These are phyloP conservation scores for Marmota flaviventris DNA, from an alignment of 2,113 vertebrate species.

Conservation along the genomic window DNA sequence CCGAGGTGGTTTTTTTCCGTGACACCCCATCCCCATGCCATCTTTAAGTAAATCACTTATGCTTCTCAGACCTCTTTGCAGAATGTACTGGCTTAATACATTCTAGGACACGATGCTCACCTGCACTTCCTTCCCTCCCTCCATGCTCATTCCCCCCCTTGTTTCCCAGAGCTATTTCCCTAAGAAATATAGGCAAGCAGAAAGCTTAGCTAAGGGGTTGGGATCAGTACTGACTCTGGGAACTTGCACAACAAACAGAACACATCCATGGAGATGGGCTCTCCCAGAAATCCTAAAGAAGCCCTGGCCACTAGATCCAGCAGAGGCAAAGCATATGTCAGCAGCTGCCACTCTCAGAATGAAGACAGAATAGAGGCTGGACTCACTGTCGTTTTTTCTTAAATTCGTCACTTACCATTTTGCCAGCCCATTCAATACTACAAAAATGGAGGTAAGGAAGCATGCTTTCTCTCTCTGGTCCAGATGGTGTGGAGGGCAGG, in stretches of 20 bases:
- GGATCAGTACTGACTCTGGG: neutral
- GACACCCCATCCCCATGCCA: neutral
- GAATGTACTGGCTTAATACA: conserved; percentile 75
- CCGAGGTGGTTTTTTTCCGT: conserved; percentile 61
- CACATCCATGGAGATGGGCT: neutral
- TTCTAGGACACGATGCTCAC: conserved; percentile 73
- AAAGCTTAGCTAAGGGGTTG: neutral
- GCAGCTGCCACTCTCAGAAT: neutral
- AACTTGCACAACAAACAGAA: neutral
- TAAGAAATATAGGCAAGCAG: neutral
- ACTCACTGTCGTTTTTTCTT: neutral
- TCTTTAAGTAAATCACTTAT: conserved; percentile 74
- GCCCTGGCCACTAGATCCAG: neutral
- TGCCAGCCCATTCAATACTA: neutral
- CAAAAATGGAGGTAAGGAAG: neutral
- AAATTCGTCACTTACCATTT: neutral
- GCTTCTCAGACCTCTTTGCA: conserved; percentile 80
- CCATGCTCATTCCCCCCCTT: neutral
- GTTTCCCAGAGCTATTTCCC: neutral
- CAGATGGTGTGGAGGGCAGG: fast-evolving
- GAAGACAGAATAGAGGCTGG: neutral
- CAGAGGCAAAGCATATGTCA: neutral
- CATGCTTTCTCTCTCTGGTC: neutral
- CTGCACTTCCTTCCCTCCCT: neutral
- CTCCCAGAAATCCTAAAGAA: neutral